phyloP scores from a whole-genome alignment of 1,140 invertebrate species.

The Scaptomyza montana region DNA sequence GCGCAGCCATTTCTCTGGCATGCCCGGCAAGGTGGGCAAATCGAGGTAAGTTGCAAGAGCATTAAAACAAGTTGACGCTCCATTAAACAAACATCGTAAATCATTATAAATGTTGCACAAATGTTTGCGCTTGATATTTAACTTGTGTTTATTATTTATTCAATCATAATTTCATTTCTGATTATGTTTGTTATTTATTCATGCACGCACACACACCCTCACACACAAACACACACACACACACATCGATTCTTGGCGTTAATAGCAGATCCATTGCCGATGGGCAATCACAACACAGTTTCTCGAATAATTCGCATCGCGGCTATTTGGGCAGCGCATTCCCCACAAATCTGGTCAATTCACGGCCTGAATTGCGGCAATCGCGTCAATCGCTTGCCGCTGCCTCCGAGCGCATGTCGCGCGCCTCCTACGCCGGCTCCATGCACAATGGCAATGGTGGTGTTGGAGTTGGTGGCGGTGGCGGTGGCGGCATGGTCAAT shows the following conservation, averaged over 20 bases:
- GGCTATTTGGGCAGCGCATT: conserved; percentile 89
- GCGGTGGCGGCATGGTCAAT: conserved; percentile 64
- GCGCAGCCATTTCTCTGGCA: conserved; percentile 87
- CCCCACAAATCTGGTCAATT: conserved; percentile 90
- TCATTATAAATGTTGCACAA: conserved; percentile 19
- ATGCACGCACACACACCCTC: conserved; percentile 22
- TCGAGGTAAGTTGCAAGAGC: conserved; percentile 81
- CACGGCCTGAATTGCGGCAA: conserved; percentile 91
- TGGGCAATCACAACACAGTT: conserved; percentile 93
- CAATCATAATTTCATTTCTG: conserved; percentile 49
- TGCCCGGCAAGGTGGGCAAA: conserved; percentile 84
- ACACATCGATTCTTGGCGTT: neutral
- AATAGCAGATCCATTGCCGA: conserved; percentile 88
- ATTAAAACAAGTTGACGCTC: neutral
- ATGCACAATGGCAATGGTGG: conserved; percentile 84
- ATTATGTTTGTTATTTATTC: conserved; percentile 56
- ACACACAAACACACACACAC: conserved; percentile 19
- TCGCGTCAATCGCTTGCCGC: conserved; percentile 92
- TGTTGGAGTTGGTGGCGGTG: conserved; percentile 75
- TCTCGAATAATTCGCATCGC: conserved; percentile 90
- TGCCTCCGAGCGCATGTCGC: conserved; percentile 90
- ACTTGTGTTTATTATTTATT: conserved; percentile 23
- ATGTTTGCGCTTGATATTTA: conserved; percentile 48
- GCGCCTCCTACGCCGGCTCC: conserved; percentile 87
- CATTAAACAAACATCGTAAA: neutral